Evolutionary conservation across 1,140 invertebrate genomes (phyloP).

Genomic region (Calephelis nemesis): DNA sequence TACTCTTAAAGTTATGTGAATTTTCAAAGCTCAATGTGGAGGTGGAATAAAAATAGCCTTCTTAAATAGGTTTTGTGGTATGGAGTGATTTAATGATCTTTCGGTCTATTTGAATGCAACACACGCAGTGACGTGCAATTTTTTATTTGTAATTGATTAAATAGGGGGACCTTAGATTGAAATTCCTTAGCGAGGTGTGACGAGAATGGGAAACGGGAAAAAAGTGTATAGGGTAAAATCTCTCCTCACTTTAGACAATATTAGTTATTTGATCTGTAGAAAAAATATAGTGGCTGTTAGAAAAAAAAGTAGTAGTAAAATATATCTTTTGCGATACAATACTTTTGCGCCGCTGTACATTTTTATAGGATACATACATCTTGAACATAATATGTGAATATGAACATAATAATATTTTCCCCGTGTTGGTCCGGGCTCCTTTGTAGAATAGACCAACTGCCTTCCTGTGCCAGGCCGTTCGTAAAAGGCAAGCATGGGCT

Average conservation of each 20-base stretch:
- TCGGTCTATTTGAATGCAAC: conserved; percentile 53
- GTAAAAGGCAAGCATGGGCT: no score
- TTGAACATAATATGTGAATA: no score
- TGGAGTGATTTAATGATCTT: conserved; percentile 73
- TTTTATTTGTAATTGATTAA: conserved; percentile 73
- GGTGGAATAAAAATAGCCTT: conserved; percentile 64
- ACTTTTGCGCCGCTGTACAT: no score
- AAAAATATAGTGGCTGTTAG: no score
- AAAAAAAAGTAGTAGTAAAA: no score
- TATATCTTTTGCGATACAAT: no score
- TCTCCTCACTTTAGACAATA: not conserved
- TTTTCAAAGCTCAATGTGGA: conserved; percentile 44
- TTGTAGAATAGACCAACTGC: no score
- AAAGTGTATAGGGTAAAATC: not conserved
- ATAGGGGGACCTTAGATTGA: conserved; percentile 56
- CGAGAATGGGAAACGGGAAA: conserved; percentile 40
- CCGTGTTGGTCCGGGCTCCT: no score
- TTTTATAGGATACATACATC: no score
- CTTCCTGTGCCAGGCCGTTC: no score
- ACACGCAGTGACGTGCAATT: conserved; percentile 63
- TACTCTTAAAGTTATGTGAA: conserved; percentile 44
- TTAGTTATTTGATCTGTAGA: not conserved
- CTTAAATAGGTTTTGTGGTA: conserved; percentile 69
- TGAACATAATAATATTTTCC: no score
- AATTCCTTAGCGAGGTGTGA: conserved; percentile 61